A percentile compares a stretch with the other conserved stretches of the same genome.
phyloP scores from a whole-genome alignment of 2,888 invertebrate species.

The Creontiades dilutus region DNA sequence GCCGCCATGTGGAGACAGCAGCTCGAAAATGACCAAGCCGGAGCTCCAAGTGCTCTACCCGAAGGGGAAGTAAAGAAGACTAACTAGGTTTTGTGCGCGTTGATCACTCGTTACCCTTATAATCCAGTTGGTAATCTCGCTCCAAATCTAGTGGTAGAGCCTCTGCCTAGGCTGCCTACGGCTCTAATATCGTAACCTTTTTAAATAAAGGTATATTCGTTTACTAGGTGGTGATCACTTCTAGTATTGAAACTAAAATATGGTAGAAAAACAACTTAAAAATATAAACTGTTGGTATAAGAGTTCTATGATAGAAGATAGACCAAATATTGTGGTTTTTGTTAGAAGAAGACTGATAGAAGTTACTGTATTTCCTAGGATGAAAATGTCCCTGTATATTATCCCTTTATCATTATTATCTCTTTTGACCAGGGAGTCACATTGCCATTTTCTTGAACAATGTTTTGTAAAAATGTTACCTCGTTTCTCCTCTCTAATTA shows the following conservation, averaged over 20 bases:
- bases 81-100: not conserved
- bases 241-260: not conserved
- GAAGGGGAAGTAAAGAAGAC: slow-evolving; percentile 56
- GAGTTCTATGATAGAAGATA: not conserved
- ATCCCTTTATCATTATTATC: too few relatives aligned
- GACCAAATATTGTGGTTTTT: not conserved
- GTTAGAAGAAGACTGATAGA: slow-evolving; percentile 8
- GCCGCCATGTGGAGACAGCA: slow-evolving; percentile 97
- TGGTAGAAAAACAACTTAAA: not conserved
- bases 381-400: too few relatives aligned
- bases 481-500: too few relatives aligned
- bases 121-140: too few relatives aligned
- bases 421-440: too few relatives aligned
- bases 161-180: not conserved
- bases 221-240: not conserved
- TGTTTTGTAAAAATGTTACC: not conserved
- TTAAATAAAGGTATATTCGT: slow-evolving; percentile 1
- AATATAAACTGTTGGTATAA: not conserved
- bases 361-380: not conserved
- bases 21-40: slow-evolving; percentile 80
- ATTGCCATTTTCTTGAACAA: not conserved
- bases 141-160: not conserved
- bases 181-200: not conserved
- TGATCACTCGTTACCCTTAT: too few relatives aligned
- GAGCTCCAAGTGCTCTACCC: slow-evolving; percentile 21